These are phyloP conservation scores for Phrynocephalus vlangalii DNA, from an alignment of 2,797 vertebrate genomes.

Conservation along the genomic window DNA sequence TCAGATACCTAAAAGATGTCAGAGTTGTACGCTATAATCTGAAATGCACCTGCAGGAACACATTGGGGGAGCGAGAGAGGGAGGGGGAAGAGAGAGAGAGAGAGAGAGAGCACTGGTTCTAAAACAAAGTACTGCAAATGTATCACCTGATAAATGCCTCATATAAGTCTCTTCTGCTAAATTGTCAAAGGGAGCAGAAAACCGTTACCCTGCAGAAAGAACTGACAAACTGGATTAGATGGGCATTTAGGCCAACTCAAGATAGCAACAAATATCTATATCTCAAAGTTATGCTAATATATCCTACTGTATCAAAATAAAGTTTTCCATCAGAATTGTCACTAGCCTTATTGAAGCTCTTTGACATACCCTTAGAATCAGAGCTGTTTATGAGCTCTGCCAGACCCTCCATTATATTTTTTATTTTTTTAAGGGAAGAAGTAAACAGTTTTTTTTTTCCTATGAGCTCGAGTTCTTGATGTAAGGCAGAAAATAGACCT, in stretches of 20 bases:
- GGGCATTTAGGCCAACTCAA: too few species aligned
- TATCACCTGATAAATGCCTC: neutral
- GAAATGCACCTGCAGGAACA: neutral
- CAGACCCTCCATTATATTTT: neutral
- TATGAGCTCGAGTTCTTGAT: neutral
- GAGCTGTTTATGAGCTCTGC: neutral
- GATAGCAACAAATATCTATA: too few species aligned
- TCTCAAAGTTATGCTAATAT: neutral
- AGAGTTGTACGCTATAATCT: neutral
- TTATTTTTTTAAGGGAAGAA: neutral
- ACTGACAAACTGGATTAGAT: neutral
- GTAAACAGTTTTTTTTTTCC: neutral
- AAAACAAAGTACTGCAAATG: neutral
- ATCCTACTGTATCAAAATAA: neutral
- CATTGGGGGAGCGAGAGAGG: neutral
- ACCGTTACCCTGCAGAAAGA: too few species aligned
- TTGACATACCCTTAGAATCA: neutral
- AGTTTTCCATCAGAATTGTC: neutral
- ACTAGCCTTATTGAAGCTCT: neutral
- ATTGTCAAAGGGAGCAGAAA: neutral
- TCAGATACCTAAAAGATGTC: neutral
- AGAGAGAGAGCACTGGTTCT: neutral
- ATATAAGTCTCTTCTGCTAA: neutral
- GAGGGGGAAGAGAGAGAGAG: neutral
- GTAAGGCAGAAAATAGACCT: neutral